Evolutionary conservation across 2,113 vertebrate genomes (phyloP).

Genomic region (Pampusana beccarii): DNA sequence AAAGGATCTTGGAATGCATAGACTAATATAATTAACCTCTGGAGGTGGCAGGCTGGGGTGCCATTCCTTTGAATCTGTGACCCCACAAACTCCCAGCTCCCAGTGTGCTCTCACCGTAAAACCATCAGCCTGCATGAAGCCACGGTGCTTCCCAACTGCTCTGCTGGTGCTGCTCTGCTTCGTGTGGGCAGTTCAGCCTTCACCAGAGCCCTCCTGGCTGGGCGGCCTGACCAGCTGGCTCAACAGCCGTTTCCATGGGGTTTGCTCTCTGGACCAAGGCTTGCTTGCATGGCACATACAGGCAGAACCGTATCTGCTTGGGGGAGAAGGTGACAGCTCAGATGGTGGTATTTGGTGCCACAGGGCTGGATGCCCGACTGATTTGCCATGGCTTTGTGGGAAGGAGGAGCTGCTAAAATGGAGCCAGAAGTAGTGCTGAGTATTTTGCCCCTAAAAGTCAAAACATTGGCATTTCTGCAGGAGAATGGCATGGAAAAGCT

Average conservation of each 20-base stretch:
- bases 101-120: rapidly evolving
- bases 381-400: neutral
- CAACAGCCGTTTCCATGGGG: neutral
- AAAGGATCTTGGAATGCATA: neutral
- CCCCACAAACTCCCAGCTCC: neutral
- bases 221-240: neutral
- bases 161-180: neutral
- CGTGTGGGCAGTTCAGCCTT: rapidly evolving
- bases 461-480: neutral
- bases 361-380: neutral
- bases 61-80: neutral
- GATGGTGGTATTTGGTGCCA: neutral
- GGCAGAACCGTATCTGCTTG: neutral
- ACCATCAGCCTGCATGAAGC: neutral
- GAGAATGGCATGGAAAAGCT: neutral
- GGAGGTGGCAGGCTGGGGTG: neutral
- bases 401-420: neutral
- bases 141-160: neutral
- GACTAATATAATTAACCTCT: neutral
- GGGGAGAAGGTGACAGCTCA: neutral
- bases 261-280: neutral
- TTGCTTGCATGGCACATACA: rapidly evolving
- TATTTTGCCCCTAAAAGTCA: neutral
- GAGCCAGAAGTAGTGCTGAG: neutral
- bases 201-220: neutral